These are phyloP conservation scores for Ancistrus triradiatus DNA, from an alignment of 2,113 vertebrate genomes.

Conservation along the genomic window DNA sequence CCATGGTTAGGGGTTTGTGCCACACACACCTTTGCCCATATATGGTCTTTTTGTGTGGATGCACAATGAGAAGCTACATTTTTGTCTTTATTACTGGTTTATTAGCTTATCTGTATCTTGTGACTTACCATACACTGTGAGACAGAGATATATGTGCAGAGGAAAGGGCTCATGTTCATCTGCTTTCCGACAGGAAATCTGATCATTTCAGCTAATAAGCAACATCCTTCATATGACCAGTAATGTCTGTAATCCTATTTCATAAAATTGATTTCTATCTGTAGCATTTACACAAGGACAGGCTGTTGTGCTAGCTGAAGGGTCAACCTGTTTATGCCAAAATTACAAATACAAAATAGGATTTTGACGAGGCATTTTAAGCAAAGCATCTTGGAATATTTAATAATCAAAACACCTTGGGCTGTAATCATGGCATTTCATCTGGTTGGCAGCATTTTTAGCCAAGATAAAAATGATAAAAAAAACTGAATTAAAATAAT, in stretches of 20 bases:
- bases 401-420: neutral
- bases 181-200: slow-evolving; percentile 50
- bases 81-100: slow-evolving; percentile 40
- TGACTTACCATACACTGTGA: slow-evolving; percentile 40
- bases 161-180: slow-evolving; percentile 33
- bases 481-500: slow-evolving; percentile 10
- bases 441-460: slow-evolving; percentile 4
- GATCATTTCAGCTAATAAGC: slow-evolving; percentile 35
- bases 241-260: slow-evolving; percentile 48
- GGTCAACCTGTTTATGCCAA: neutral
- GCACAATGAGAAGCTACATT: slow-evolving; percentile 21
- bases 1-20: too few relatives aligned
- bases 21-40: too few relatives aligned
- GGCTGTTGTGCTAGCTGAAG: neutral
- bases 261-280: slow-evolving; percentile 45
- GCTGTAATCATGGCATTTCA: slow-evolving; percentile 26
- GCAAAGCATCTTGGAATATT: neutral
- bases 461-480: neutral
- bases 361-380: slow-evolving; percentile 1
- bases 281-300: slow-evolving; percentile 24
- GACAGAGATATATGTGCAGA: slow-evolving; percentile 19
- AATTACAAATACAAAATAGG: neutral
- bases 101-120: slow-evolving; percentile 55
- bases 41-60: slow-evolving; percentile 30
- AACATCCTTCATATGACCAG: slow-evolving; percentile 39